Percentiles rank a stretch among this genome's conserved stretches.
Conservation (phyloP, 1,140 invertebrate genomes). For the Drosophila prosaltans region DNA sequence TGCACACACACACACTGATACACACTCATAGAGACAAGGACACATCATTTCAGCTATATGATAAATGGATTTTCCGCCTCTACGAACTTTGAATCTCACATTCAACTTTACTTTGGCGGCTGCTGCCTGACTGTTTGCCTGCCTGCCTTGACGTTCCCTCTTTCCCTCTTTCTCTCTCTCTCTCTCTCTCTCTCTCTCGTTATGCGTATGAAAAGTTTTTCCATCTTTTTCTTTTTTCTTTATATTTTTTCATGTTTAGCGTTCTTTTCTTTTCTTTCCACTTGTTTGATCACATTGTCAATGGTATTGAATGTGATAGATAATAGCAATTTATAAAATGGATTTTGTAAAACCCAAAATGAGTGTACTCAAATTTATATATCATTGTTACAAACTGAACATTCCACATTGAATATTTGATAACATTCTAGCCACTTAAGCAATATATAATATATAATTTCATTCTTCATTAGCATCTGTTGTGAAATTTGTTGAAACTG, state of each 20-base stretch:
- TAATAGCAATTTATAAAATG: slow-evolving; percentile 23
- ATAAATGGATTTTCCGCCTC: slow-evolving; percentile 61
- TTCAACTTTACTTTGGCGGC: slow-evolving; percentile 21
- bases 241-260: slow-evolving; percentile 33
- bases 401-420: too few relatives aligned
- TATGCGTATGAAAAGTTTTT: slow-evolving; percentile 36
- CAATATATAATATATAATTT: too few relatives aligned
- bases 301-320: slow-evolving; percentile 26
- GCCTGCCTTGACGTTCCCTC: not conserved
- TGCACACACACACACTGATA: slow-evolving; percentile 25
- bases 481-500: too few relatives aligned
- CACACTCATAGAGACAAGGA: slow-evolving; percentile 17
- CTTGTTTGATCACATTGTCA: slow-evolving; percentile 31
- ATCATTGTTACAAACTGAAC: too few relatives aligned
- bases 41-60: slow-evolving; percentile 37
- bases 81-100: slow-evolving; percentile 53
- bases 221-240: slow-evolving; percentile 26
- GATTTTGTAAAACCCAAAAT: slow-evolving; percentile 3
- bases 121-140: not conserved
- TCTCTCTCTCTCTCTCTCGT: slow-evolving; percentile 5
- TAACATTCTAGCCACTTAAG: too few relatives aligned
- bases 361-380: not conserved
- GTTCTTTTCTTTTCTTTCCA: slow-evolving; percentile 17
- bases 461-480: too few relatives aligned
- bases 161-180: slow-evolving; percentile 14